Conservation (phyloP, 2,888 invertebrate genomes). For the Ligdia adustata region DNA sequence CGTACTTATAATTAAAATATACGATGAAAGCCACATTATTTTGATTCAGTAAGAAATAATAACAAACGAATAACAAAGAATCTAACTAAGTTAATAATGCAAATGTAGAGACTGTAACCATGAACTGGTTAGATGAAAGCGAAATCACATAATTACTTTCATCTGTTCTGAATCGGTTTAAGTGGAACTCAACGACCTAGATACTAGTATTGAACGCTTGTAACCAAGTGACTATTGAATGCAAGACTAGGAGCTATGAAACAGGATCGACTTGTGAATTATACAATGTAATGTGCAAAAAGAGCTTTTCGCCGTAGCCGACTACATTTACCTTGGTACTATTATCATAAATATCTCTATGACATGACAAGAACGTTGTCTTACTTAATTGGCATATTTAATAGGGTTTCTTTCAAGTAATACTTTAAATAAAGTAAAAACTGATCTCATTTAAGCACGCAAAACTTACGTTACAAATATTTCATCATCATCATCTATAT, state of each 20-base stretch:
- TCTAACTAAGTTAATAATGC: slow-evolving; percentile 18
- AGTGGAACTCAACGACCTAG: slow-evolving; percentile 53
- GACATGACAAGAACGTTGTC: neutral
- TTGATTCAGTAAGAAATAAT: no score
- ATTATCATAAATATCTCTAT: neutral
- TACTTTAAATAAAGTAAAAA: no score
- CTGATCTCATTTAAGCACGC: no score
- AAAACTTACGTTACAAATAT: no score
- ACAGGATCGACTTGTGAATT: slow-evolving; percentile 22
- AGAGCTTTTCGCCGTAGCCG: neutral
- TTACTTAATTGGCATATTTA: neutral
- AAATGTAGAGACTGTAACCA: slow-evolving; percentile 32
- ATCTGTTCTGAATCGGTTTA: slow-evolving; percentile 55
- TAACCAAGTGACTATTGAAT: slow-evolving; percentile 30
- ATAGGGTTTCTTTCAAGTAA: no score
- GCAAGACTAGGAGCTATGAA: slow-evolving; percentile 19
- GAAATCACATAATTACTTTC: slow-evolving; percentile 74
- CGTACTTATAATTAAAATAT: no score
- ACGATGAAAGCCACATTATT: no score
- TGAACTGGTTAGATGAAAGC: slow-evolving; percentile 68
- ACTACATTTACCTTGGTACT: neutral
- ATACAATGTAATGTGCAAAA: slow-evolving; percentile 12
- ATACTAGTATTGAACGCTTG: slow-evolving; percentile 41
- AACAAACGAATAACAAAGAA: neutral
- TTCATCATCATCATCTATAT: no score